phyloP scores from a whole-genome alignment of 1,140 invertebrate species.

The Polypedilum pembai region DNA sequence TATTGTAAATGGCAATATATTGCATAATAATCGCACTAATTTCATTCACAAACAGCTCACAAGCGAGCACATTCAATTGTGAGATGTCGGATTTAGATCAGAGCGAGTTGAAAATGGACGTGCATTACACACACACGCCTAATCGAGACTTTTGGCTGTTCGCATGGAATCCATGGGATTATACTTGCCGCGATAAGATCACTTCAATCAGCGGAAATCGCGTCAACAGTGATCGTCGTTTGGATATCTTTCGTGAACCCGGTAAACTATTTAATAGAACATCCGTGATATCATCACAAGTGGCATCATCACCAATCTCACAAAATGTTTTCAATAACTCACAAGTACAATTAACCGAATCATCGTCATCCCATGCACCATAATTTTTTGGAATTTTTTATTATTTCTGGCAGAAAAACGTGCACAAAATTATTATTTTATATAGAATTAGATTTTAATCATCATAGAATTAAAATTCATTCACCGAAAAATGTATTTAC shows the following conservation, averaged over 20 bases:
- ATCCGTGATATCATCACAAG: background rate
- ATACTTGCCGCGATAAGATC: slow-evolving; percentile 43
- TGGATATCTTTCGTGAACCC: slow-evolving; percentile 44
- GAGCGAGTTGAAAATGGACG: slow-evolving; percentile 53
- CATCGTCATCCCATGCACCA: slow-evolving; percentile 2
- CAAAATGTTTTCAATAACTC: background rate
- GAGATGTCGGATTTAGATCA: slow-evolving; percentile 57
- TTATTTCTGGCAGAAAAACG: background rate
- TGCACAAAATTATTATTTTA: background rate
- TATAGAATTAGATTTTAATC: too few species aligned
- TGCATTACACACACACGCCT: slow-evolving; percentile 50
- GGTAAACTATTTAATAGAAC: slow-evolving; percentile 37
- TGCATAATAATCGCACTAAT: slow-evolving; percentile 16
- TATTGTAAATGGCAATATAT: background rate
- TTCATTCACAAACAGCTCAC: slow-evolving; percentile 34
- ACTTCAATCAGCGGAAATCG: slow-evolving; percentile 42
- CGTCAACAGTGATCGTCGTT: slow-evolving; percentile 42
- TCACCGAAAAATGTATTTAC: too few species aligned
- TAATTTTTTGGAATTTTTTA: background rate
- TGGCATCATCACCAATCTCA: slow-evolving; percentile 21
- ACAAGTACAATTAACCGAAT: slow-evolving; percentile 18
- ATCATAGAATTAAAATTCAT: too few species aligned
- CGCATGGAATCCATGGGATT: slow-evolving; percentile 52
- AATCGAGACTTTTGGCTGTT: slow-evolving; percentile 54
- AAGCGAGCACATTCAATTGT: slow-evolving; percentile 47